These are phyloP conservation scores for Phrixothrix hirtus DNA, from an alignment of 2,888 invertebrate genomes.

Conservation along the genomic window DNA sequence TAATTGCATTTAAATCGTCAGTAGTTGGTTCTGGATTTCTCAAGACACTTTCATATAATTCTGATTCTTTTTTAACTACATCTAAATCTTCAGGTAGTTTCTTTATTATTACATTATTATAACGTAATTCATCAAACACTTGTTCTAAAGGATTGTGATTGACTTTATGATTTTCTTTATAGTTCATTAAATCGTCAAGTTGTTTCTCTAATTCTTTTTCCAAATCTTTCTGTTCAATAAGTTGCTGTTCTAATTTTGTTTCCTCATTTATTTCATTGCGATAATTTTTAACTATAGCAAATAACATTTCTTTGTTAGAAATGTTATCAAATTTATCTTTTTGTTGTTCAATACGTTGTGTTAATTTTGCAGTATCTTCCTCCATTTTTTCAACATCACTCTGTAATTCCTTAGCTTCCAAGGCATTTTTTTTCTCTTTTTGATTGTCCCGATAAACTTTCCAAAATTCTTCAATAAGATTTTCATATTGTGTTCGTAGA, in stretches of 20 bases:
- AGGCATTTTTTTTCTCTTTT: conserved; percentile 54
- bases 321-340: conserved; percentile 67
- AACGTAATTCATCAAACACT: conserved; percentile 60
- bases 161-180: too few species aligned
- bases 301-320: conserved; percentile 67
- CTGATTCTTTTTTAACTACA: conserved; percentile 66
- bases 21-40: conserved; percentile 61
- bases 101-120: conserved; percentile 57
- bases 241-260: conserved; percentile 41
- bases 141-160: too few species aligned
- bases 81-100: conserved; percentile 75
- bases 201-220: too few species aligned
- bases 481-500: conserved; percentile 72
- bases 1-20: conserved; percentile 29
- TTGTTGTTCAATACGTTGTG: conserved; percentile 38
- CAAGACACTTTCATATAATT: conserved; percentile 70
- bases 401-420: conserved; percentile 78
- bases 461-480: conserved; percentile 74
- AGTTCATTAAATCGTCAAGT: too few species aligned
- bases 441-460: conserved; percentile 35
- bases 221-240: conserved; percentile 59
- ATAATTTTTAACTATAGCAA: conserved; percentile 59
- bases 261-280: conserved; percentile 46
- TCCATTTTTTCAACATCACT: conserved; percentile 86
- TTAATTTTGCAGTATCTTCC: conserved; percentile 61